Conservation (phyloP, 2,888 invertebrate species). For the Cosmopolites sordidus region DNA sequence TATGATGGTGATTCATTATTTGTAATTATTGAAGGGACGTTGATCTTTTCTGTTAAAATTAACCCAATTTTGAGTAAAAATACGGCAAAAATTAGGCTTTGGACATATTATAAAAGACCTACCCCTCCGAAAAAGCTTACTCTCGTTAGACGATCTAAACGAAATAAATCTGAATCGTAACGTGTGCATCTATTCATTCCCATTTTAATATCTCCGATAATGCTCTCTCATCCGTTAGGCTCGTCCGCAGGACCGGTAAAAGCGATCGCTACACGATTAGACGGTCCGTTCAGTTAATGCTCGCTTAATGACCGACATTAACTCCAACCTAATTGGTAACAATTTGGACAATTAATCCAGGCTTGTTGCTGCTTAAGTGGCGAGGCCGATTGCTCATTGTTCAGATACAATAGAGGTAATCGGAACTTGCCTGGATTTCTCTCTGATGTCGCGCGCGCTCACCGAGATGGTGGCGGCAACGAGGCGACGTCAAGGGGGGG, state of each 20-base stretch:
- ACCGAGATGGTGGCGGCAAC: no score
- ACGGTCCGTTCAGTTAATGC: slow-evolving; percentile 33
- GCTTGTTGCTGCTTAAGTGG: slow-evolving; percentile 47
- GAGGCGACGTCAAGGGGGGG: no score
- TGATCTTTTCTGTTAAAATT: no score
- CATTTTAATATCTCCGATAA: background rate
- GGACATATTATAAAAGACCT: no score
- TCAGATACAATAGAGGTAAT: slow-evolving; percentile 49
- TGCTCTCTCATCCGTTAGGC: background rate
- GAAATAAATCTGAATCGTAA: background rate
- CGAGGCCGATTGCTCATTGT: slow-evolving; percentile 50
- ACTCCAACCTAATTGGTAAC: slow-evolving; percentile 56
- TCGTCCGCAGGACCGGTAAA: background rate
- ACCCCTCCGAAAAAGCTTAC: no score
- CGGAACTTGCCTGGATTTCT: slow-evolving; percentile 45
- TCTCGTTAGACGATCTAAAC: no score
- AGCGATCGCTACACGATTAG: slow-evolving; percentile 21
- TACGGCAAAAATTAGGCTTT: no score
- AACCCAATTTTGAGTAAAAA: no score
- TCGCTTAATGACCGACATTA: slow-evolving; percentile 48
- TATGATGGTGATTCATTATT: no score
- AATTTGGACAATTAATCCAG: slow-evolving; percentile 53
- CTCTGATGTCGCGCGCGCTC: slow-evolving; percentile 28
- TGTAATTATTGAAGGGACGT: no score
- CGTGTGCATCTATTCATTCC: background rate